phyloP scores from a whole-genome alignment of 2,113 vertebrate genomes.

The Deroptyus accipitrinus region DNA sequence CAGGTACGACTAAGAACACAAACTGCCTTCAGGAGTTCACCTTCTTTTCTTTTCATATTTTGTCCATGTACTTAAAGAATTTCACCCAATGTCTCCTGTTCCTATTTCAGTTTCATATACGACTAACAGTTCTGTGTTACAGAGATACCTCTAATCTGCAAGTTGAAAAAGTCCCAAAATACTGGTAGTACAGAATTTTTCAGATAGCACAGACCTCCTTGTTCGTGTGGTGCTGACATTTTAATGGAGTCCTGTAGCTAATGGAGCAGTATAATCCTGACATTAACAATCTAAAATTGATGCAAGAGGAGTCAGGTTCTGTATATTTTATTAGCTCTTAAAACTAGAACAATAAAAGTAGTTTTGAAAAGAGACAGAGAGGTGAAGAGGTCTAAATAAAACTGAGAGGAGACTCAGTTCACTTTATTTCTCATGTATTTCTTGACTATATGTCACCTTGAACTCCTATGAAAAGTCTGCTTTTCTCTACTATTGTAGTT shows the following conservation, averaged over 20 bases:
- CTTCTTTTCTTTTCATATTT: neutral
- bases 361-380: conserved; percentile 21
- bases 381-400: neutral
- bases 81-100: neutral
- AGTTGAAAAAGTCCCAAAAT: neutral
- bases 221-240: neutral
- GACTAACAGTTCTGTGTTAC: neutral
- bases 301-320: neutral
- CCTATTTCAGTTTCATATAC: neutral
- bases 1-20: neutral
- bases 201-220: neutral
- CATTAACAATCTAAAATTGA: neutral
- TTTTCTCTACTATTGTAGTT: neutral
- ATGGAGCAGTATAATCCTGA: neutral
- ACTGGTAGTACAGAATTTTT: neutral
- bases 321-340: conserved; percentile 47
- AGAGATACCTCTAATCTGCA: neutral
- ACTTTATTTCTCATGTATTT: conserved; percentile 6
- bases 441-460: neutral
- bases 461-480: neutral
- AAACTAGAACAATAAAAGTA: conserved; percentile 5
- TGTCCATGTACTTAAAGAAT: neutral
- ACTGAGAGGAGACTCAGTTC: neutral
- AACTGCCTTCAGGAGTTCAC: neutral
- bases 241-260: neutral